Evolutionary conservation across 2,797 vertebrate species (phyloP), one percentile per base, ranked within the genome.

Genomic region (Neoniphon sammara): DNA sequence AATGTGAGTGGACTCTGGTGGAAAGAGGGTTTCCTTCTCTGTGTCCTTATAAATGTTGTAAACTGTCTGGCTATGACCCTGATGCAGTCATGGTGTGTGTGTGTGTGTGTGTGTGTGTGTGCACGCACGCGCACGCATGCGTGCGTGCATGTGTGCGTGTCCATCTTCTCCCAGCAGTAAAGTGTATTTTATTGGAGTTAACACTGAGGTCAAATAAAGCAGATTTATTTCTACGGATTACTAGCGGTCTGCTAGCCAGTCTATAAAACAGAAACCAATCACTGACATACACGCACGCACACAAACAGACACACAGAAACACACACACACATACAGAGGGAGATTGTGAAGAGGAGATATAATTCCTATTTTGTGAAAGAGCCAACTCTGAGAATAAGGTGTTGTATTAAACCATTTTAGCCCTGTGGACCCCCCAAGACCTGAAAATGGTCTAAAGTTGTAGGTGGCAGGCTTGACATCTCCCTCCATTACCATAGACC

Each of bases 201-300:
- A 91, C 87, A 90, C 91, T 90, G 79, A 87, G 82, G 82, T 88
- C 90, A 91, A 93, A 91, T 88, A 93, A 93, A 94, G 89, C 85
- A 84, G 90, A 89, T 92, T 93, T 93, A 93, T 85, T 80, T 91
- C 84, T 85, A 90, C 80, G 87, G 94, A 88, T 91, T 93, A 91
- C 82, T 87, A 90, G 88, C 84, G 78, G 88, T 91, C 91, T 91
- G 90, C 90, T 91, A 85, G 89, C 86, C 88, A 88, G 89, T 90
- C 91, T 91, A 94, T 93, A 93, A 94, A 93, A 92, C 87, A 93
- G 91, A 92, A 93, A 91, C 88, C 91, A 93, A 91, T 92, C 92
- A 93, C 85, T 88, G 81, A 86, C 85, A 88, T 75, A 86, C 78
- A 84, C 80, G 77, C 75, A 75, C 83, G 75, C 70, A 70, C 73